Evolutionary conservation across 2,797 vertebrate genomes (phyloP), one percentile per base, ranked within the genome.

Genomic region (Lycodopsis pacificus): DNA sequence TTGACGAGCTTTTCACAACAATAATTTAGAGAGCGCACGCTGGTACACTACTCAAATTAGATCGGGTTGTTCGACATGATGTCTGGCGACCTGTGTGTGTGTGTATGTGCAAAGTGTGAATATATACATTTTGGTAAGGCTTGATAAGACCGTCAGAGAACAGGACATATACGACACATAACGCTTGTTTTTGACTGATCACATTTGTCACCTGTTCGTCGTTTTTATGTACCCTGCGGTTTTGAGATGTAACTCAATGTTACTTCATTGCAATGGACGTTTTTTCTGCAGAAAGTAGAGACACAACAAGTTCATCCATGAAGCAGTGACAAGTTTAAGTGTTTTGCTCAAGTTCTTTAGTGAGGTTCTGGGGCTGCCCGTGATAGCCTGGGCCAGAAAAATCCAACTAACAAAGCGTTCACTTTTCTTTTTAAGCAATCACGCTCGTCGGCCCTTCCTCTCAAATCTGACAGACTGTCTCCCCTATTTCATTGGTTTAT

Each of bases 1-100:
- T 82, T 80, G 76, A 86, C 59, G 79, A 81, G 59, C 51, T 71
- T 66, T 73, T 67, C 15, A 73, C 51, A 77, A 40, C 44, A 19
- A 62, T 83, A 53, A 85, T 10, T 48, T 49, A 17, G 44, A 75
- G 54, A 70, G 32, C 30, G 61, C n/a, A 72, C 57, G 22, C 30
- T 36, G 27, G 25, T 3, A 19, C 13, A 63, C 15, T 30, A 38
- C 36, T 67, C 3, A 20, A 65, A 14, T 36, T 4, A 65, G 38
- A 80, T 72, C 53, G 15, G 20, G 11, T 34, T 44, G 9, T 68
- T 49, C 71, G 15, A 75, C 27, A 69, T 30, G 25, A 54, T 25
- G 27, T 44, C 36, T 72, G 59, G 46, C 13, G 59, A 48, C 42
- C 19, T 38, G 11, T 30, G 9, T 14, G 1, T 14, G 1, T 49